phyloP scores from a whole-genome alignment of 2,113 vertebrate genomes.

The Gobius niger region DNA sequence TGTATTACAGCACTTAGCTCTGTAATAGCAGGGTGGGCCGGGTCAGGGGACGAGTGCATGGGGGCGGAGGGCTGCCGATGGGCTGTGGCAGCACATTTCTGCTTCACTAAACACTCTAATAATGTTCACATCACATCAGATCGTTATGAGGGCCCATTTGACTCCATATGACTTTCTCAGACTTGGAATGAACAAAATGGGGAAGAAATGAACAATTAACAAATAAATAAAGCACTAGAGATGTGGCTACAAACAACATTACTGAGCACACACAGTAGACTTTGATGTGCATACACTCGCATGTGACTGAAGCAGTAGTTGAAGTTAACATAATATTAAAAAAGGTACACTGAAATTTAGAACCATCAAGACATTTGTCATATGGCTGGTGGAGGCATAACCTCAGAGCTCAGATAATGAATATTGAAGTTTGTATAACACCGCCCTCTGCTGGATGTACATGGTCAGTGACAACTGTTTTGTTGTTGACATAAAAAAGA shows the following conservation, averaged over 20 bases:
- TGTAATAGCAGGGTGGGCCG: conserved; percentile 69
- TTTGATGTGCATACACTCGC: background rate
- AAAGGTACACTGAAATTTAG: background rate
- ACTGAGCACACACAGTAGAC: background rate
- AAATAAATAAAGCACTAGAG: background rate
- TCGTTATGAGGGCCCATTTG: conserved; percentile 47
- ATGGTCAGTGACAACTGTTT: background rate
- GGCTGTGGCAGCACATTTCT: conserved; percentile 66
- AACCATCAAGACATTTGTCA: too few species aligned
- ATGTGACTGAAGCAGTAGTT: background rate
- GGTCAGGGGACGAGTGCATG: conserved; percentile 44
- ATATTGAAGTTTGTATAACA: conserved; percentile 6
- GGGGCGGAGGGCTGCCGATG: conserved; percentile 29
- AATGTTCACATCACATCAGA: conserved; percentile 73
- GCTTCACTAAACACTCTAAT: conserved; percentile 73
- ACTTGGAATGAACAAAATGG: conserved; percentile 30
- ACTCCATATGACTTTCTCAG: conserved; percentile 56
- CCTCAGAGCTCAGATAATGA: background rate
- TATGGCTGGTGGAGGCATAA: background rate
- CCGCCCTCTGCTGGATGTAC: conserved; percentile 60
- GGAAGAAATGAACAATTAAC: background rate
- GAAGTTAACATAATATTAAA: background rate
- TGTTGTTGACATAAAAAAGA: background rate
- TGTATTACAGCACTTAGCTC: conserved; percentile 76
- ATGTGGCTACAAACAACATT: background rate